A percentile compares a stretch with the other conserved stretches of the same genome.
Evolutionary conservation across 2,797 vertebrate genomes (phyloP).

Genomic region (Pseudopleuronectes americanus): DNA sequence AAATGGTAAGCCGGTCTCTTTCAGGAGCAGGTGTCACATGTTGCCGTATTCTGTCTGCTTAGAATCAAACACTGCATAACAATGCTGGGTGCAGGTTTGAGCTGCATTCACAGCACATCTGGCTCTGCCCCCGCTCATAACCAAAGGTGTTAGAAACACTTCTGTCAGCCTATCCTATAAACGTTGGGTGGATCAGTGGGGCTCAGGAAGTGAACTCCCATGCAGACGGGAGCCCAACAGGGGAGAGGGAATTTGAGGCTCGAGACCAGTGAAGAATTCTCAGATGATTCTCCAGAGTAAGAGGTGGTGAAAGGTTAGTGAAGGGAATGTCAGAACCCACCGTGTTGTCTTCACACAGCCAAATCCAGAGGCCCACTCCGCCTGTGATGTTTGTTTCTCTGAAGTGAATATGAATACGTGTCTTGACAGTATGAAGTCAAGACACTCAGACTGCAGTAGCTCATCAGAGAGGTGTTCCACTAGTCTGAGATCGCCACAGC

Average conservation of each 20-base stretch:
- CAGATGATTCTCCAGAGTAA: conserved; percentile 41
- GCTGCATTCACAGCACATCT: conserved; percentile 80
- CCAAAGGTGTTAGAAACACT: conserved; percentile 75
- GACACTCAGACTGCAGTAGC: conserved; percentile 21
- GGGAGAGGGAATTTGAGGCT: conserved; percentile 38
- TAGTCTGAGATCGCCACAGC: conserved; percentile 34
- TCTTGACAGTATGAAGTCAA: conserved; percentile 43
- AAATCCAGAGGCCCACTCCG: conserved; percentile 37
- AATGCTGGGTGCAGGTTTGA: conserved; percentile 35
- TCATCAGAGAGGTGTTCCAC: conserved; percentile 35
- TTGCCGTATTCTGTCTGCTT: conserved; percentile 34
- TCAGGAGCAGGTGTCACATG: conserved; percentile 35
- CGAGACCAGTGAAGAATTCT: conserved; percentile 29
- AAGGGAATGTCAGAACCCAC: conserved; percentile 51
- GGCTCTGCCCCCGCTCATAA: conserved; percentile 70
- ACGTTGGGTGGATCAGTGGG: conserved; percentile 49
- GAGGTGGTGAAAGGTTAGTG: conserved; percentile 58
- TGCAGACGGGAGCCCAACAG: conserved; percentile 38
- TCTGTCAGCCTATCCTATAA: conserved; percentile 59
- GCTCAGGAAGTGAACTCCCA: conserved; percentile 52
- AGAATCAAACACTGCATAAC: conserved; percentile 32
- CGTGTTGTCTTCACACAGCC: conserved; percentile 53
- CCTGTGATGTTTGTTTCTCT: conserved; percentile 55
- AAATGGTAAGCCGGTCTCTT: conserved; percentile 5
- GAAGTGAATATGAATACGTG: conserved; percentile 38